These are phyloP conservation scores for Tachystola acroxantha DNA, from an alignment of 2,888 invertebrate genomes.

Conservation along the genomic window DNA sequence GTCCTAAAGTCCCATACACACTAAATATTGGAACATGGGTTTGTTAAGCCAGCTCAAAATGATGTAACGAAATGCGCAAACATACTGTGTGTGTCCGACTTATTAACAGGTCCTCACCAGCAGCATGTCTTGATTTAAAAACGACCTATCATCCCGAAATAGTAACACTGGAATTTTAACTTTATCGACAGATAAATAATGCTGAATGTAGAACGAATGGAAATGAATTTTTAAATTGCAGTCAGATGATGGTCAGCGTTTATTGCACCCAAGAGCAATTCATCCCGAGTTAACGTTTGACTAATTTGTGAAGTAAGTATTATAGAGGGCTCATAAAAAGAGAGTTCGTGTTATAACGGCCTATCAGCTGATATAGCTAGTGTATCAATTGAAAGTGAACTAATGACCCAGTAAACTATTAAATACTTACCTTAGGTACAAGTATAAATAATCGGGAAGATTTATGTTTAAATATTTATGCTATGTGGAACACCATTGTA, in stretches of 20 bases:
- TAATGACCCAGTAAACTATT: constrained; percentile 9
- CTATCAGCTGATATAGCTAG: constrained; percentile 48
- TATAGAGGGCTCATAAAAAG: constrained; percentile 57
- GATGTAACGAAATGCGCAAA: constrained; percentile 70
- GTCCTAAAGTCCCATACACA: constrained; percentile 65
- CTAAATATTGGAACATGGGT: constrained; percentile 67
- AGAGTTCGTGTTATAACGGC: constrained; percentile 34
- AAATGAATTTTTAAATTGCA: constrained; percentile 43
- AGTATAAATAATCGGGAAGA: no score
- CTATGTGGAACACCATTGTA: no score
- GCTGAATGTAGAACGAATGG: constrained; percentile 14
- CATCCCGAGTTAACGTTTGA: constrained; percentile 68
- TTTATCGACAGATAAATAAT: constrained; percentile 18
- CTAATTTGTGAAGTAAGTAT: constrained; percentile 70
- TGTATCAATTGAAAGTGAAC: constrained; percentile 15
- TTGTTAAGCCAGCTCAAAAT: constrained; percentile 69
- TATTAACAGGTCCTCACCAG: constrained; percentile 70
- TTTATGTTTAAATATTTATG: no score
- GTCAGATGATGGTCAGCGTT: constrained; percentile 61
- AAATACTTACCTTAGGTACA: background rate
- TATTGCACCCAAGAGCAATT: constrained; percentile 72
- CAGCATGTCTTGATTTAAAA: constrained; percentile 17
- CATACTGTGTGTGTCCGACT: constrained; percentile 60
- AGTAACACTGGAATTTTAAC: constrained; percentile 15
- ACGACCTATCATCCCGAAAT: constrained; percentile 16